Base-by-base conservation (phyloP, 2,888 invertebrate species). In the Phoenoteleia sp. region DNA sequence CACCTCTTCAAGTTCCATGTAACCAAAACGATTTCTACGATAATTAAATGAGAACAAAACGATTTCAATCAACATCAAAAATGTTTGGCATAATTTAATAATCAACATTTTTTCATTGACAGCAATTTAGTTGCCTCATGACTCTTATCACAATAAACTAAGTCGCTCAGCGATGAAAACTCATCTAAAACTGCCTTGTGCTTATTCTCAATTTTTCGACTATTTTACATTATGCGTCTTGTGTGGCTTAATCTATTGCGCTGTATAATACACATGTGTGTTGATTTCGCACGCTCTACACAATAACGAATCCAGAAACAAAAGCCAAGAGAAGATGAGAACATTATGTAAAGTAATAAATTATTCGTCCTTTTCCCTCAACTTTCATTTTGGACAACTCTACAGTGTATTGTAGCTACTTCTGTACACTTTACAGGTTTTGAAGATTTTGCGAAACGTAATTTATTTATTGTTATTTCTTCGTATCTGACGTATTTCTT, bases 101-200 rank as follows among this genome's bases (percentile, higher is more conserved):
- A 67, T 60, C 60, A 84, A 84, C 81, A 77, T 64, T 77, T 42
- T 76, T 64, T 71, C 45, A 60, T 74, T 75, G 27, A 58, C 77
- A 71, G 52, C 42, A 74, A 71, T 72, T 84, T 52, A 52, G 42
- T 84, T 75, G 71, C 56, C 17, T 71, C 45, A 54, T 71, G 72
- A 84, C 29, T 64, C 36, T 33, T 84, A 76, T 84, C 71, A 80
- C 84, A 84, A 84, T 75, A 29, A 84, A 84, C 80, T 71, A 84
- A 84, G 84, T 84, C 76, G 84, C 69, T 80, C 49, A 36, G 60
- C 58, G 58, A 74, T 72, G 80, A 84, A 72, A 71, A 76, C 5
- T 71, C 60, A 72, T 84, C 76, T 72, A 54, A 76, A 58, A 60
- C n/a, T 71, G 62, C 29, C 15, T 69, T 76, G 84, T 84, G 75